Conservation (phyloP, 2,888 invertebrate genomes). For the Phyllotreta cruciferae region DNA sequence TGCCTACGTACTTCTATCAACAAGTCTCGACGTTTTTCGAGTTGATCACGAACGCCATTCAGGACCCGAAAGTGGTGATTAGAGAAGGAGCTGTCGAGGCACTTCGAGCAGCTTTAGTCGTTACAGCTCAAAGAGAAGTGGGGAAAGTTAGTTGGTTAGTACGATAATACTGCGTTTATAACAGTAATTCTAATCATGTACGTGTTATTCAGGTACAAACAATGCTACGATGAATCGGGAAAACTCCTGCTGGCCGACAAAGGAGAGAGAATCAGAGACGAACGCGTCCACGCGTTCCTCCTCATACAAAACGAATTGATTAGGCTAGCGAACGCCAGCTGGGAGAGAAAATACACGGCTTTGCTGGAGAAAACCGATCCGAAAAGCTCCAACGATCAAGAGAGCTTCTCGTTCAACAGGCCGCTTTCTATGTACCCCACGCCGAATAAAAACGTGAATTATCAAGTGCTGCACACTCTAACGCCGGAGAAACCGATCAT, state of each 20-base stretch:
- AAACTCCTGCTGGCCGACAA: conserved; percentile 76
- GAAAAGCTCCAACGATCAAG: conserved; percentile 50
- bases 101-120: conserved; percentile 90
- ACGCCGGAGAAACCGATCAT: conserved; percentile 67
- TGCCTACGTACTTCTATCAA: conserved; percentile 97
- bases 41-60: conserved; percentile 87
- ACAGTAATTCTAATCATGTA: background rate
- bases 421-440: conserved; percentile 58
- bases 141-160: conserved; percentile 81
- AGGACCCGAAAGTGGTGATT: conserved; percentile 89
- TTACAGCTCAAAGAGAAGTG: conserved; percentile 95
- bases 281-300: conserved; percentile 90
- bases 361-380: conserved; percentile 65
- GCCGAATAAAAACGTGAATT: conserved; percentile 57
- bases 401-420: conserved; percentile 53
- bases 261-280: conserved; percentile 83
- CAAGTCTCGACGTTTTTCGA: conserved; percentile 94
- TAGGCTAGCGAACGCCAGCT: conserved; percentile 85
- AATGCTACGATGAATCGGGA: conserved; percentile 90
- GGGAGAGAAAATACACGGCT: conserved; percentile 82
- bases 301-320: conserved; percentile 93
- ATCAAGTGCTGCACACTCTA: conserved; percentile 59
- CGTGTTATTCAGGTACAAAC: conserved; percentile 69
- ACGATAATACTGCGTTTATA: conserved; percentile 20
- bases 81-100: conserved; percentile 94